Evolutionary conservation across 2,113 vertebrate species (phyloP).

Genomic region (Limanda limanda): DNA sequence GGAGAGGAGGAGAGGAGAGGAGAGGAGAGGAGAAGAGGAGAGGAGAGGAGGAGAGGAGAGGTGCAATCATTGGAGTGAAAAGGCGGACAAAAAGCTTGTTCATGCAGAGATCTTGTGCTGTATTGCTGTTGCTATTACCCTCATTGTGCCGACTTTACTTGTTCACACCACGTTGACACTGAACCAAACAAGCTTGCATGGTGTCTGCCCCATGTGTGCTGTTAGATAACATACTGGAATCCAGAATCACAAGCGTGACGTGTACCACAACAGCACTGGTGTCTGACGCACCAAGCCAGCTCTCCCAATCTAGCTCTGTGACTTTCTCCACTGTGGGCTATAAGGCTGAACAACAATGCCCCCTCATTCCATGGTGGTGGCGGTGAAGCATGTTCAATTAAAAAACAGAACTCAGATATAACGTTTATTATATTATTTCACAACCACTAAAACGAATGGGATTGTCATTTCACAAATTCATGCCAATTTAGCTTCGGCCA

Average conservation of each 20-base stretch:
- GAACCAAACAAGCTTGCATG: not conserved
- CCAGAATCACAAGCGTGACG: no score
- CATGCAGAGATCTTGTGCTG: not conserved
- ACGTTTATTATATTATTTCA: not conserved
- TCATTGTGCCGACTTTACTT: not conserved
- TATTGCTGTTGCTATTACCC: not conserved
- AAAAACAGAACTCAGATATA: not conserved
- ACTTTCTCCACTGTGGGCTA: not conserved
- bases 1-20: not conserved
- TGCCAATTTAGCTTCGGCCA: no score
- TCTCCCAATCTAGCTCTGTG: not conserved
- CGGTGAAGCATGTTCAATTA: not conserved
- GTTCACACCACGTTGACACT: not conserved
- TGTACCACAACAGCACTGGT: no score
- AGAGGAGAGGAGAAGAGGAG: not conserved
- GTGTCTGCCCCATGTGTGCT: no score
- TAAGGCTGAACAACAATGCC: not conserved
- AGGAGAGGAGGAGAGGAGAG: no score
- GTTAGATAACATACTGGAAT: no score
- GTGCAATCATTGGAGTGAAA: no score
- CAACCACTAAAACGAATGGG: not conserved
- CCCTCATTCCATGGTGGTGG: not conserved
- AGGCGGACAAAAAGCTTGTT: not conserved
- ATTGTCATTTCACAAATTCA: no score
- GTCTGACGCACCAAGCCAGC: not conserved